These are phyloP conservation scores for Catagonus wagneri DNA, from an alignment of 2,113 vertebrate genomes.

Conservation along the genomic window DNA sequence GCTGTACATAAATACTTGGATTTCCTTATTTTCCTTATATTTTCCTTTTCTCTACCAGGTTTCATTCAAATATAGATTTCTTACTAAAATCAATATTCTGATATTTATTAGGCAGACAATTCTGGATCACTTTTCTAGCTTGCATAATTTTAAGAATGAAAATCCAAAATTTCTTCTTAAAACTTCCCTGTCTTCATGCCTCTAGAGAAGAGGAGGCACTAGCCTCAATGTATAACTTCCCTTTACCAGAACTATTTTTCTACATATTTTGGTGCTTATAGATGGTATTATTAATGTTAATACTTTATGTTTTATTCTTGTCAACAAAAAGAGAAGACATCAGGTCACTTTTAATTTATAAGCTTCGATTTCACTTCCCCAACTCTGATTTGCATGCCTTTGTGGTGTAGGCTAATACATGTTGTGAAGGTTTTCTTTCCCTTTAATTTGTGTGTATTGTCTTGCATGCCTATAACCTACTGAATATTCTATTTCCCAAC, in stretches of 20 bases:
- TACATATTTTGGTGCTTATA: neutral
- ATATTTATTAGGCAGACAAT: neutral
- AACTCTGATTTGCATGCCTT: neutral
- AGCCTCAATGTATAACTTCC: neutral
- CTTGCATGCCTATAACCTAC: neutral
- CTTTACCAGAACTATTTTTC: neutral
- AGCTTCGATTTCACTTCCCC: neutral
- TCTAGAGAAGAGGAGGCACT: neutral
- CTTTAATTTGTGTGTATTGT: neutral
- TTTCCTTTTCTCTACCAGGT: neutral
- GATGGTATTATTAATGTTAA: neutral
- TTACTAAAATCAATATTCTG: neutral
- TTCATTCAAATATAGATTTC: neutral
- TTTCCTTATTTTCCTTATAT: constrained; percentile 14
- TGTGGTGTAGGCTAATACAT: neutral
- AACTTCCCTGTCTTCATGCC: neutral
- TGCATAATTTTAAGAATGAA: neutral
- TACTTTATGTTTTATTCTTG: neutral
- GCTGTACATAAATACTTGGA: neutral
- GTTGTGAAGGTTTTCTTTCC: neutral
- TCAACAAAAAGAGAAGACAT: neutral
- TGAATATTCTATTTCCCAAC: neutral
- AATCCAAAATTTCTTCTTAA: neutral
- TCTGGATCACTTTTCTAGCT: neutral
- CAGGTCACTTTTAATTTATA: neutral